phyloP scores from a whole-genome alignment of 2,888 invertebrate species.

The Heliconius sara region DNA sequence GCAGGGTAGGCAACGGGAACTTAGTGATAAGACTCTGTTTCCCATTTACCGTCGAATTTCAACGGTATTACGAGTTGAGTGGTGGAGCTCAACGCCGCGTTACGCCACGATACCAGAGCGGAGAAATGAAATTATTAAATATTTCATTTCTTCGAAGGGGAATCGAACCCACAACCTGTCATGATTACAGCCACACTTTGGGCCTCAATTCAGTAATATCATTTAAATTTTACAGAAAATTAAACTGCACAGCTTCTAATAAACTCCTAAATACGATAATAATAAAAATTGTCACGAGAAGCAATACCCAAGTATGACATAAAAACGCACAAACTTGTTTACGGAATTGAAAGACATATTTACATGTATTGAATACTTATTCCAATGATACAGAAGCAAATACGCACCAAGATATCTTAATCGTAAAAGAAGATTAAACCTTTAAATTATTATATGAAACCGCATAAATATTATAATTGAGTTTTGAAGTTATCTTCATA shows the following conservation, averaged over 20 bases:
- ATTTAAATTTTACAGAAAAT: neutral
- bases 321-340: conserved; percentile 21
- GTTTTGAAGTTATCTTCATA: conserved; percentile 40
- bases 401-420: conserved; percentile 31
- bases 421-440: conserved; percentile 40
- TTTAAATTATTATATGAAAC: conserved; percentile 33
- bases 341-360: conserved; percentile 26
- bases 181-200: too few relatives aligned
- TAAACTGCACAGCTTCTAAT: neutral
- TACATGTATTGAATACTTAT: conserved; percentile 23
- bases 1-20: too few relatives aligned
- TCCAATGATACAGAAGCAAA: conserved; percentile 30
- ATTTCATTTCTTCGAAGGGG: too few relatives aligned
- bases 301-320: neutral
- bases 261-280: neutral
- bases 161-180: too few relatives aligned
- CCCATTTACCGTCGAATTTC: too few relatives aligned
- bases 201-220: neutral
- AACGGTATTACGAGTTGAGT: too few relatives aligned
- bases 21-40: too few relatives aligned
- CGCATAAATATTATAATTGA: conserved; percentile 40
- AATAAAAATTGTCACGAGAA: conserved; percentile 10
- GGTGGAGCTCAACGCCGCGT: too few relatives aligned
- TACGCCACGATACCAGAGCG: too few relatives aligned
- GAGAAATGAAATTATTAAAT: too few relatives aligned